Evolutionary conservation across 2,888 invertebrate species (phyloP).

Genomic region (Zaprionus bogoriensis): DNA sequence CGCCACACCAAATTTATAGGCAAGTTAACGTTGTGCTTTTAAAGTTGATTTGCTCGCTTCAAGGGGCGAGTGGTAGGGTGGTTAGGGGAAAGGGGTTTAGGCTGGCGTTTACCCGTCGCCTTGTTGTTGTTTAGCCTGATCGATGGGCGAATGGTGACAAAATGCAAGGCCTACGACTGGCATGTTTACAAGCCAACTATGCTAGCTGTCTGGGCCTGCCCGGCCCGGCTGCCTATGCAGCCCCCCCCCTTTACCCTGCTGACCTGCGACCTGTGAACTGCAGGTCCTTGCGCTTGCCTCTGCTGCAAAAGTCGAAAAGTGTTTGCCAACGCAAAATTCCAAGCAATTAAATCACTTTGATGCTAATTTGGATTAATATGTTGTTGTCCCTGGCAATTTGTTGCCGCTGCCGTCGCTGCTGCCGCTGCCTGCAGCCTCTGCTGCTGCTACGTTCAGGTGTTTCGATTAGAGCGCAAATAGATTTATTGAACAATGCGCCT

Average conservation of each 20-base stretch:
- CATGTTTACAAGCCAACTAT: constrained; percentile 70
- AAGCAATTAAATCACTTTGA: constrained; percentile 84
- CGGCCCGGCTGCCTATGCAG: constrained; percentile 3
- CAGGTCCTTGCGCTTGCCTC: constrained; percentile 23
- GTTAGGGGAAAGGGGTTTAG: neutral
- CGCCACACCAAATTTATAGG: constrained; percentile 39
- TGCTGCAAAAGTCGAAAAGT: constrained; percentile 71
- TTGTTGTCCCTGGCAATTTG: constrained; percentile 82
- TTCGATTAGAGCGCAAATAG: constrained; percentile 73
- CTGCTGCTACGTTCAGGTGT: constrained; percentile 33
- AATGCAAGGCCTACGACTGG: constrained; percentile 65
- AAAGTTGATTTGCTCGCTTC: constrained; percentile 24
- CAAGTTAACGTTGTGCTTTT: neutral
- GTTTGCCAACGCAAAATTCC: constrained; percentile 82
- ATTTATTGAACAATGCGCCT: constrained; percentile 71
- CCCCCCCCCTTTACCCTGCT: neutral
- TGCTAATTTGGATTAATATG: constrained; percentile 83
- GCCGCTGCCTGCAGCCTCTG: neutral
- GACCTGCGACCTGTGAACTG: neutral
- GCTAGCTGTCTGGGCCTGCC: neutral
- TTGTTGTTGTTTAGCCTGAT: constrained; percentile 67
- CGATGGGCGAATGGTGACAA: constrained; percentile 76
- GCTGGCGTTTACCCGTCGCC: neutral
- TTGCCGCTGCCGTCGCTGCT: constrained; percentile 42
- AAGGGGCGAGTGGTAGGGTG: constrained; percentile 10